These are phyloP conservation scores for Zaprionus bogoriensis DNA, from an alignment of 2,888 invertebrate genomes.

Conservation along the genomic window DNA sequence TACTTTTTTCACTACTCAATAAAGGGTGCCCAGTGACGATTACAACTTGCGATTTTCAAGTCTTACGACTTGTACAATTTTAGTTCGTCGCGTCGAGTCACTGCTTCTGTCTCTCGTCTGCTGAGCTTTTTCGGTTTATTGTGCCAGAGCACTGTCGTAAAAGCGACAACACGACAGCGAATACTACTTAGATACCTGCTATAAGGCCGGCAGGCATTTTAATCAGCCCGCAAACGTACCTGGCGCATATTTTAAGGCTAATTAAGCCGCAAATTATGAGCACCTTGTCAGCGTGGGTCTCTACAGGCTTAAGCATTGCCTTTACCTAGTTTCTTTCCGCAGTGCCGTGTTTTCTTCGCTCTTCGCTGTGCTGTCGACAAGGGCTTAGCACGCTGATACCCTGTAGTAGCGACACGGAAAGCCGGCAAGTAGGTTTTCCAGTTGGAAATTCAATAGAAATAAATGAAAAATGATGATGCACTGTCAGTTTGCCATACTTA, in stretches of 20 bases:
- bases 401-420: too few species aligned
- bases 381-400: too few species aligned
- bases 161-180: slow-evolving; percentile 7
- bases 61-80: slow-evolving; percentile 8
- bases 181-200: slow-evolving; percentile 2
- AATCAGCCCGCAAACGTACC: slow-evolving; percentile 47
- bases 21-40: slow-evolving; percentile 2
- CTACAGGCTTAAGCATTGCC: slow-evolving; percentile 25
- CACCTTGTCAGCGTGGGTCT: slow-evolving; percentile 52
- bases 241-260: slow-evolving; percentile 61
- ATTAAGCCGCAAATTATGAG: slow-evolving; percentile 69
- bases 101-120: slow-evolving; percentile 31
- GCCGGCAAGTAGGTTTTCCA: too few species aligned
- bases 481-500: too few species aligned
- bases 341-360: neutral
- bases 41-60: neutral
- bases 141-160: slow-evolving; percentile 31
- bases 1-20: neutral
- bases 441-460: too few species aligned
- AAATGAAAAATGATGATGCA: too few species aligned
- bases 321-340: slow-evolving; percentile 2
- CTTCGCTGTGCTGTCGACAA: neutral
- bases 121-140: slow-evolving; percentile 35
- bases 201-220: slow-evolving; percentile 33
- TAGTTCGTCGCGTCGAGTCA: neutral